Base-by-base conservation (phyloP, 2,113 vertebrate species). In the Lepus timidus region DNA sequence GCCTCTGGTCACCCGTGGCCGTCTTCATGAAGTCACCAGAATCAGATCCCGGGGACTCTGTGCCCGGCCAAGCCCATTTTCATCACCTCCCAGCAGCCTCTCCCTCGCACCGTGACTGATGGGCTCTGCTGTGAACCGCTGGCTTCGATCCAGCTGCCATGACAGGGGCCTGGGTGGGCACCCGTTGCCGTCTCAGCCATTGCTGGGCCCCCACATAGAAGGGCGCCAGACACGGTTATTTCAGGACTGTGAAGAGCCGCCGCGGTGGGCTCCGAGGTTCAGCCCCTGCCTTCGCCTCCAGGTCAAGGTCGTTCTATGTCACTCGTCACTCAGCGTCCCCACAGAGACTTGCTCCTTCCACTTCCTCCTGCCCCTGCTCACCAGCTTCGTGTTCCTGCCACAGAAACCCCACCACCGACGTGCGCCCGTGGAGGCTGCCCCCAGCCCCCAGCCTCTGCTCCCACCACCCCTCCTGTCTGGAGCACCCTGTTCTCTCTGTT, bases 371-470 rank as follows among this genome's bases (percentile, higher is more conserved):
- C 9, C 31, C 10, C 29, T 83, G 36, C 29, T 16, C 8, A 19
- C 1, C 4, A 58, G 25, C 39, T 81, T 65, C 4, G 0, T 29
- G 81, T 51, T 71, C 68, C 86, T 12, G 33, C 36, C n/a, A 22
- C 0, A 14, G 12, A 29, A 23, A 27, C 11, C 14, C 1, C 5
- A 52, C 2, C 14, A 19, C 17, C 85, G 80, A 85, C 27, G 11
- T 55, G 12, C 1, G 3, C 19, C 39, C 0, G 0, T 39, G 36
- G 22, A 1, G 1, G 8, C 0, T 22, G 11, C 39, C n/a, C 79
- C n/a, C 39, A 75, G 78, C 61, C 88, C 27, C 1, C 31, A 23
- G 39, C 14, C 51, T 39, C 33, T 23, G n/a, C 64, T 71, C 23
- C 29, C 67, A 71, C 39, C 7, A 0, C 67, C 27, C 22, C 44